A percentile compares a stretch with the other conserved stretches of the same genome.
Conservation (phyloP, 2,113 vertebrate genomes). For the Chiloscyllium plagiosum region DNA sequence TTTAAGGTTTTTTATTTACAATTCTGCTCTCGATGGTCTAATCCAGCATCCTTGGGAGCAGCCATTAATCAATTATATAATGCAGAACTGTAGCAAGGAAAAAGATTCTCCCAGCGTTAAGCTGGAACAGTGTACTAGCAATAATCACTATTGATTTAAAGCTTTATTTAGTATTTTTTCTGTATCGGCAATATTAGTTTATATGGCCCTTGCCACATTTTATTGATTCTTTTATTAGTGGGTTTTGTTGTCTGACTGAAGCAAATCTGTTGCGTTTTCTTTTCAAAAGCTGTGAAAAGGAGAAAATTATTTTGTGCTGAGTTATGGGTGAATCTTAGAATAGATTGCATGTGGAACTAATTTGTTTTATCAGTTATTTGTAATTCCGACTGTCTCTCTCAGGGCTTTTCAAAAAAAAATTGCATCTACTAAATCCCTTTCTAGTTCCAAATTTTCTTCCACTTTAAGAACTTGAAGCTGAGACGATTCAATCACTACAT, state of each 20-base stretch:
- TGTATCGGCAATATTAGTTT: constrained; percentile 59
- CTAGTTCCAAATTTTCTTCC: constrained; percentile 66
- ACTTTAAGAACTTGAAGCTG: constrained; percentile 62
- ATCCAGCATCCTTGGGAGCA: constrained; percentile 64
- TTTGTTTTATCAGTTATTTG: constrained; percentile 62
- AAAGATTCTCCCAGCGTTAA: constrained; percentile 48
- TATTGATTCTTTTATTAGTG: constrained; percentile 67
- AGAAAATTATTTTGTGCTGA: constrained; percentile 86
- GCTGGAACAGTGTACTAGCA: constrained; percentile 63
- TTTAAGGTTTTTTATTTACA: neutral
- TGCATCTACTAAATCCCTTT: constrained; percentile 59
- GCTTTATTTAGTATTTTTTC: constrained; percentile 82
- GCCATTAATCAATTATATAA: constrained; percentile 74
- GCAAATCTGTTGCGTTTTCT: constrained; percentile 55
- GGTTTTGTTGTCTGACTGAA: constrained; percentile 57
- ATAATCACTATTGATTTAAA: constrained; percentile 85
- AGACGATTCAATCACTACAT: constrained; percentile 87
- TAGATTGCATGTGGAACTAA: constrained; percentile 92
- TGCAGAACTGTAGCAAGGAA: constrained; percentile 62
- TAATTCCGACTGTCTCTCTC: constrained; percentile 75
- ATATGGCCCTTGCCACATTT: constrained; percentile 67
- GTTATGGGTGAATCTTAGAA: constrained; percentile 89
- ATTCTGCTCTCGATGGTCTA: neutral
- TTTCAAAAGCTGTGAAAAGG: constrained; percentile 77
- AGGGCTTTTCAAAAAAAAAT: constrained; percentile 74